Evolutionary conservation across 2,888 invertebrate genomes (phyloP).

Genomic region (Euphydryas editha): DNA sequence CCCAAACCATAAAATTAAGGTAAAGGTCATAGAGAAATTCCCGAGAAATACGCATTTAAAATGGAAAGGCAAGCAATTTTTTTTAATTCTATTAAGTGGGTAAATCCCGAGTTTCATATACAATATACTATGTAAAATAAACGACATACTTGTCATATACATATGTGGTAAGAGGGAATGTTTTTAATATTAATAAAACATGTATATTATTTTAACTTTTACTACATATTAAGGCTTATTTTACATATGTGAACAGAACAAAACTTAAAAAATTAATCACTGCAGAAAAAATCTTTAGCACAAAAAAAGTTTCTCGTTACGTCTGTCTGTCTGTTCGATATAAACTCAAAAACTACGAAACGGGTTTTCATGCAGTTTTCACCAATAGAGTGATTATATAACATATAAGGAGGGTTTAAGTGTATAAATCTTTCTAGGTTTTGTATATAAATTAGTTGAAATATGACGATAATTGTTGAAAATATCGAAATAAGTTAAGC

Average conservation of each 20-base stretch:
- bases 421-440: too few species aligned
- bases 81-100: not conserved
- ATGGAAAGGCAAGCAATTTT: slow-evolving; percentile 15
- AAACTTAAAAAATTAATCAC: too few species aligned
- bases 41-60: slow-evolving; percentile 1
- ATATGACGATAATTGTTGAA: not conserved
- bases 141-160: not conserved
- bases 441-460: too few species aligned
- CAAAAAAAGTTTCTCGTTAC: too few species aligned
- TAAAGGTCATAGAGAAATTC: slow-evolving; percentile 21
- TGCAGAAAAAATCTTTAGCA: too few species aligned
- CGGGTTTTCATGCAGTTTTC: too few species aligned
- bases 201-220: not conserved
- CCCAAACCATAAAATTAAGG: slow-evolving; percentile 9
- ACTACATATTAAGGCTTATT: not conserved
- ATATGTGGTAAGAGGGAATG: not conserved
- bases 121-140: not conserved
- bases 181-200: not conserved
- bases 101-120: not conserved
- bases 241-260: too few species aligned
- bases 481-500: not conserved
- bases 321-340: too few species aligned
- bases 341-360: too few species aligned
- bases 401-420: too few species aligned
- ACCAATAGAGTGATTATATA: too few species aligned